phyloP scores from a whole-genome alignment of 2,797 vertebrate species.

The Cirrhinus molitorella region DNA sequence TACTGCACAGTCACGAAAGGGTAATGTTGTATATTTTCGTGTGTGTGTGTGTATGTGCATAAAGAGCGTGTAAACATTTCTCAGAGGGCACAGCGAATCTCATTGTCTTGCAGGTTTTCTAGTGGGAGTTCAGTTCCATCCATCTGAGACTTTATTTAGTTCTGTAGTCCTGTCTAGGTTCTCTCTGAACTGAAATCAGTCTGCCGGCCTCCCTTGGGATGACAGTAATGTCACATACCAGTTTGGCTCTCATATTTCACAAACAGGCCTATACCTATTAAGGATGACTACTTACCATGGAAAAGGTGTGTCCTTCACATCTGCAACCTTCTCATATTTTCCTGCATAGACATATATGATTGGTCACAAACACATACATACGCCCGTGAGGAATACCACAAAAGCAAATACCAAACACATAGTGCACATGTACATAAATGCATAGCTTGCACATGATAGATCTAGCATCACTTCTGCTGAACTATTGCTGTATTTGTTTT shows the following conservation, averaged over 20 bases:
- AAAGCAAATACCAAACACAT: constrained; percentile 38
- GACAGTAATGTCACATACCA: constrained; percentile 93
- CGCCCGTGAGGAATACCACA: neutral
- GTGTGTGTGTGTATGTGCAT: constrained; percentile 16
- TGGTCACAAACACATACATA: constrained; percentile 2
- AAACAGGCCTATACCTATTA: constrained; percentile 94
- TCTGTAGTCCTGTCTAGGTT: constrained; percentile 75
- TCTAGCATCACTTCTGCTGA: neutral
- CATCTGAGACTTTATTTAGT: constrained; percentile 85
- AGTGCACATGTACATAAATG: neutral
- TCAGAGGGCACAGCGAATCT: constrained; percentile 65
- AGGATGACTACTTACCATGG: constrained; percentile 94
- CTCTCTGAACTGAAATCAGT: constrained; percentile 84
- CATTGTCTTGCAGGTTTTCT: constrained; percentile 73
- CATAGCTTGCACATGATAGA: neutral
- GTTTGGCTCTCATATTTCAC: constrained; percentile 92
- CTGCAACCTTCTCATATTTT: constrained; percentile 85
- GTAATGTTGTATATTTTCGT: neutral
- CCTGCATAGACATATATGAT: constrained; percentile 62
- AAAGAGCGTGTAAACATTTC: constrained; percentile 65
- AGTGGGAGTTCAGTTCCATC: constrained; percentile 75
- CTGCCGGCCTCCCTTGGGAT: constrained; percentile 89
- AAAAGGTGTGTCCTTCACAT: constrained; percentile 95
- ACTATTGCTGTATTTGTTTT: neutral
- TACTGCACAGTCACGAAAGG: constrained; percentile 19